Evolutionary conservation across 2,113 vertebrate species (phyloP).

Genomic region (Talpa occidentalis): DNA sequence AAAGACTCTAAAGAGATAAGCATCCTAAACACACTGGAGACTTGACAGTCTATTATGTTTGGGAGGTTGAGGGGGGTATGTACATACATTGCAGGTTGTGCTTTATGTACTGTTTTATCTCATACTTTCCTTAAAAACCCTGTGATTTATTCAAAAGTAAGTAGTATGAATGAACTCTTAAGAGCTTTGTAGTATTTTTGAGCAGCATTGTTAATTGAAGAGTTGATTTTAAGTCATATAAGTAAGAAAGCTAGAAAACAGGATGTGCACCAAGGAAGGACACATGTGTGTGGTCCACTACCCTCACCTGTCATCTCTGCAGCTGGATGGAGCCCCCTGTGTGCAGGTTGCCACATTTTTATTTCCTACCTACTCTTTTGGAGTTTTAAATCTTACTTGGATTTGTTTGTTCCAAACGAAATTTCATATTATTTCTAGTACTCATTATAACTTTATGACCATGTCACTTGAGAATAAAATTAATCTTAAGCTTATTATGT

Average conservation of each 20-base stretch:
- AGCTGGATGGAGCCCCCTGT: neutral
- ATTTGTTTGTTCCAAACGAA: neutral
- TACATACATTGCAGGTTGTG: neutral
- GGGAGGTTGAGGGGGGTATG: no score
- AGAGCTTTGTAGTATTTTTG: neutral
- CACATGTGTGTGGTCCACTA: rapidly evolving
- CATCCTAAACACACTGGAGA: neutral
- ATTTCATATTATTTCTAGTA: neutral
- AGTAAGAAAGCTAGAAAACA: neutral
- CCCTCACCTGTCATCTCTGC: neutral
- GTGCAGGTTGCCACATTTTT: neutral
- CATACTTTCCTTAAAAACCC: neutral
- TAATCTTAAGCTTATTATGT: neutral
- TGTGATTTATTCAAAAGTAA: neutral
- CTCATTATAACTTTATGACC: neutral
- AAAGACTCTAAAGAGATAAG: neutral
- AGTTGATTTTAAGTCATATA: neutral
- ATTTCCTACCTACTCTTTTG: neutral
- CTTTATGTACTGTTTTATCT: neutral
- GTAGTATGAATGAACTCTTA: neutral
- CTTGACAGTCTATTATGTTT: neutral
- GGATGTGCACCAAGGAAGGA: neutral
- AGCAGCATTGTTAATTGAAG: conserved; percentile 7
- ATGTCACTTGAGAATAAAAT: neutral
- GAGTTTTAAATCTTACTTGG: neutral